Conservation (phyloP, 2,113 vertebrate genomes). For the Anolis sagrei region DNA sequence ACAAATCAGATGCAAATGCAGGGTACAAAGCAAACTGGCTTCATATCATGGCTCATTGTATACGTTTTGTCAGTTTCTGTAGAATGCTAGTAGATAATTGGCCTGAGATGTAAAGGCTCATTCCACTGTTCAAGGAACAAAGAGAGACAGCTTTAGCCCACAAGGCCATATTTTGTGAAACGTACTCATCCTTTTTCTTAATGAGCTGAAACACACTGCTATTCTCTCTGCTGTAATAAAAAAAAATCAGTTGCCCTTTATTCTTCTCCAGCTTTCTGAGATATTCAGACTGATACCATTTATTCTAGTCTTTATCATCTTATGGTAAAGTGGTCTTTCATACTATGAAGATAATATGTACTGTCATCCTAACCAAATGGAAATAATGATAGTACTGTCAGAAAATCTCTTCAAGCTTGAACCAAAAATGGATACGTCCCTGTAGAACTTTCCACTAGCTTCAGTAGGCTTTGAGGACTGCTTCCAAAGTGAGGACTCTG, state of each 20-base stretch:
- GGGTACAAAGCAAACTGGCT: conserved; percentile 57
- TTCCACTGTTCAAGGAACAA: conserved; percentile 57
- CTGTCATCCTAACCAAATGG: conserved; percentile 28
- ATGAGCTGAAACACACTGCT: conserved; percentile 43
- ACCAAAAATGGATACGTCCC: not conserved
- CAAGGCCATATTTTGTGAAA: conserved; percentile 68
- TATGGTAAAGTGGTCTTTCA: conserved; percentile 40
- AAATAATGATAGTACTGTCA: not conserved
- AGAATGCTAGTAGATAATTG: conserved; percentile 54
- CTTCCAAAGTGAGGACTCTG: conserved; percentile 34
- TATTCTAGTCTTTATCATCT: conserved; percentile 24
- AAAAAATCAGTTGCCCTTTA: conserved; percentile 35
- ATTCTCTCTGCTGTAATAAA: conserved; percentile 22
- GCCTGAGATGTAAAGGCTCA: conserved; percentile 64
- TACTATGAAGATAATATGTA: conserved; percentile 31
- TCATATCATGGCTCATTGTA: conserved; percentile 32
- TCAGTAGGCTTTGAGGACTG: not conserved
- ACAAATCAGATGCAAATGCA: conserved; percentile 36
- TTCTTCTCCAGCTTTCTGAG: conserved; percentile 35
- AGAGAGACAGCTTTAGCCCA: conserved; percentile 62
- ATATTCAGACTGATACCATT: conserved; percentile 54
- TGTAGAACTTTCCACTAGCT: not conserved
- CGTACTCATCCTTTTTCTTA: conserved; percentile 53
- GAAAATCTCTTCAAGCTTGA: conserved; percentile 2
- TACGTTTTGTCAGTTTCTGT: conserved; percentile 61